Conservation (phyloP, 2,797 vertebrate genomes). For the Scyliorhinus canicula region DNA sequence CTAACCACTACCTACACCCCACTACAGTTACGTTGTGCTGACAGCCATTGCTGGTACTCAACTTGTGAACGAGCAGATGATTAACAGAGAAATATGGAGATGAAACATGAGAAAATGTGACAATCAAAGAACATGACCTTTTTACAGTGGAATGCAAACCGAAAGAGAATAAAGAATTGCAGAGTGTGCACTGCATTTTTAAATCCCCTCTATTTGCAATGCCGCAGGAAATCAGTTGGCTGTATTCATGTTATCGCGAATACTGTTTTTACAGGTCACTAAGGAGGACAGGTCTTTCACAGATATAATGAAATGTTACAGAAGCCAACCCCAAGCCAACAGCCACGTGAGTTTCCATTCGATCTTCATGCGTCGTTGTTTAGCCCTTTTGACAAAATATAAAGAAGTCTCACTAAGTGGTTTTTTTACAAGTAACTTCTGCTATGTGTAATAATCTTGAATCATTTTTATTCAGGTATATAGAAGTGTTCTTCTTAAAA, state of each 20-base stretch:
- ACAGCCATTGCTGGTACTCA: not conserved
- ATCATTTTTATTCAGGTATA: conserved; percentile 70
- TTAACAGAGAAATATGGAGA: not conserved
- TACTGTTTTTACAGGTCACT: conserved; percentile 68
- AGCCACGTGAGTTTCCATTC: conserved; percentile 74
- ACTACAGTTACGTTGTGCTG: not conserved
- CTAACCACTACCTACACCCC: too few species aligned
- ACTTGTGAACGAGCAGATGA: not conserved
- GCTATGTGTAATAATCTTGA: not conserved
- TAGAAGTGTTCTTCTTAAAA: conserved; percentile 80
- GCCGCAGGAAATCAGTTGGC: not conserved
- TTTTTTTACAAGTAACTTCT: too few species aligned
- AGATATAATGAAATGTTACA: conserved; percentile 97
- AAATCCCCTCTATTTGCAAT: not conserved
- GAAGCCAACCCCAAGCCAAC: conserved; percentile 90
- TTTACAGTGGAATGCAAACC: not conserved
- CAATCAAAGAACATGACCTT: not conserved
- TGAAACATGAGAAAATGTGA: not conserved
- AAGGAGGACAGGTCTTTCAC: conserved; percentile 90
- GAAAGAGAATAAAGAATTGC: not conserved
- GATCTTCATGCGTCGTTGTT: not conserved
- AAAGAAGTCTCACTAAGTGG: not conserved
- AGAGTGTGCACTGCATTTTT: not conserved
- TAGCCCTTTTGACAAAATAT: not conserved
- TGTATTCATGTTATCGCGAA: not conserved